Evolutionary conservation across 2,797 vertebrate species (phyloP).

Genomic region (Gephyroberyx darwinii): DNA sequence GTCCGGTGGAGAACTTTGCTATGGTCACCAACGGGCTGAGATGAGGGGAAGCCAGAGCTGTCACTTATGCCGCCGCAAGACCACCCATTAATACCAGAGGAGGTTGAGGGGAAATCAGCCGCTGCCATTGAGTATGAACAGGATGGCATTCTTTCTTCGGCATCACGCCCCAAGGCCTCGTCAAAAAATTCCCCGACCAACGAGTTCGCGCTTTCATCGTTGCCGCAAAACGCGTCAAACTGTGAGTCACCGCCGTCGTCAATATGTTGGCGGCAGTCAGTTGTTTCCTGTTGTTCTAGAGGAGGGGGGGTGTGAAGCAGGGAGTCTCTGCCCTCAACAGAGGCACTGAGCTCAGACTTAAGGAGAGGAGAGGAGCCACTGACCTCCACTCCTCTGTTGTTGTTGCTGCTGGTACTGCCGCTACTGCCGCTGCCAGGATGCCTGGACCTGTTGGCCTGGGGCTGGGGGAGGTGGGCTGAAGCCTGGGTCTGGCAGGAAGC

Average conservation of each 20-base stretch:
- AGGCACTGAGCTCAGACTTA: conserved; percentile 74
- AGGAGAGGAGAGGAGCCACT: conserved; percentile 83
- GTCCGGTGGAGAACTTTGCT: conserved; percentile 72
- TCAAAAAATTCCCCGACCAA: conserved; percentile 67
- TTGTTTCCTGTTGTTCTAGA: conserved; percentile 32
- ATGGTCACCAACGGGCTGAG: conserved; percentile 14
- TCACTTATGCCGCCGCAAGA: conserved; percentile 15
- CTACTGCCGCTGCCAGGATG: conserved; percentile 26
- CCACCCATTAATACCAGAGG: conserved; percentile 60
- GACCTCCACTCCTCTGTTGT: conserved; percentile 82
- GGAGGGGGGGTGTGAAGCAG: conserved; percentile 27
- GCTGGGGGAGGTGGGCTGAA: conserved; percentile 40
- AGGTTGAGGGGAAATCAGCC: conserved; percentile 61
- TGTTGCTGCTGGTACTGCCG: conserved; percentile 31
- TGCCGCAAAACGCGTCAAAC: conserved; percentile 65
- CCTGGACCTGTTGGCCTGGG: conserved; percentile 54
- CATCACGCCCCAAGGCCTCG: conserved; percentile 23
- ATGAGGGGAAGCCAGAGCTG: conserved; percentile 2
- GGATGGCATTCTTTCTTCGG: conserved; percentile 47
- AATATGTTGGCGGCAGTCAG: conserved; percentile 34
- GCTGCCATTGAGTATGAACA: conserved; percentile 65
- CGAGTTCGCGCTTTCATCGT: conserved; percentile 43
- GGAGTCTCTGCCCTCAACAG: conserved; percentile 46
- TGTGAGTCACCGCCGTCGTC: conserved; percentile 47
- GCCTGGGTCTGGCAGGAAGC: conserved; percentile 18